Base-by-base conservation (phyloP, 2,797 vertebrate species). In the Dipus sagitta region DNA sequence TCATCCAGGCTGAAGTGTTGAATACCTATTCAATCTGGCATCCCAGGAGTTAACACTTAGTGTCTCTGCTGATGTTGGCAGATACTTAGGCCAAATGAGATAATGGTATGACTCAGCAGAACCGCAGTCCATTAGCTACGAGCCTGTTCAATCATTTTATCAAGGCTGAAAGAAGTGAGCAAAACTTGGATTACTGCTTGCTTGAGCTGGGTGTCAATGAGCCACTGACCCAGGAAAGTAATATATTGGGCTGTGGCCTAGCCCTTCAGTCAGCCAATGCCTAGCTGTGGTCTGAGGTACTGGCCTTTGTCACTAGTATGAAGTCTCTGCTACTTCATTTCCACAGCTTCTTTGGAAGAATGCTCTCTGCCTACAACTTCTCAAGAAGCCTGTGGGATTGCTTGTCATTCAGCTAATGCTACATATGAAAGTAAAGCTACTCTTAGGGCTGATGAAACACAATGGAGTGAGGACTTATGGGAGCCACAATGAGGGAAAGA, bases 301-400 rank as follows among this genome's bases (percentile, higher is more conserved):
- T 93, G 60, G 71, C 79, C 87, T 92, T 88, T 86, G 67, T 94
- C 93, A 92, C 91, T 84, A 96, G 86, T 88, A 28, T 77, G 38
- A 86, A 92, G 95, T 93, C 86, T 96, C 76, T 93, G 89, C 82
- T 96, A 93, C 82, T 77, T 92, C 72, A 83, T 76, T 68, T 78
- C 85, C 72, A 93, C 42, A 81, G 18, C 82, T 90, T 79, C 85
- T 91, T 87, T 42, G 90, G 90, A 86, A 95, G 94, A 91, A 85
- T 26, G 76, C 24, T 81, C 28, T 91, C 68, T 93, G 26, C 85
- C 28, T 72, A 68, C 72, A 77, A 42, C 52, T 77, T 93, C 84
- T 78, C 80, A 34, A 58, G 90, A 92, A 94, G 86, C 65, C 47
- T 30, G 6, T 84, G 89, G 94, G 93, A 74, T 70, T 86, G 62